phyloP scores from a whole-genome alignment of 2,888 invertebrate genomes.

The Eristalis intricaria region DNA sequence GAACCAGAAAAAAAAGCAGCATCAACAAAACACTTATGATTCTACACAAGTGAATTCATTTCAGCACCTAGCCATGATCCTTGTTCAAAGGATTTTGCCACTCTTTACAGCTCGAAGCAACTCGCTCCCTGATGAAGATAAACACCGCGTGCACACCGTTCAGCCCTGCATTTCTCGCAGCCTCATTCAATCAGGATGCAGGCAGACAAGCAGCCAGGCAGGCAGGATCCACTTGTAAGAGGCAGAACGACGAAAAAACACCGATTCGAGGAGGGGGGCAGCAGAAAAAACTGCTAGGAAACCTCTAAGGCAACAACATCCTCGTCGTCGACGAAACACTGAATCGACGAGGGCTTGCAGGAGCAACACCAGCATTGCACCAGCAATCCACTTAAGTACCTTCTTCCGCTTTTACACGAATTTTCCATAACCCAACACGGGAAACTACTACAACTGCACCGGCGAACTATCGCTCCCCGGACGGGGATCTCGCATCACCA shows the following conservation, averaged over 20 bases:
- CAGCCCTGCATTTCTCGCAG: conserved; percentile 8
- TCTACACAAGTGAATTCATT: conserved; percentile 58
- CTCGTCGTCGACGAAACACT: background rate
- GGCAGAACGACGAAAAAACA: background rate
- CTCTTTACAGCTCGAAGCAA: conserved; percentile 10
- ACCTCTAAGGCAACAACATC: conserved; percentile 15
- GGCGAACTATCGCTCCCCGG: background rate
- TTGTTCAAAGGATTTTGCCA: conserved; percentile 22
- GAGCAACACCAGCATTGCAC: conserved; percentile 36
- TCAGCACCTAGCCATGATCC: conserved; percentile 52
- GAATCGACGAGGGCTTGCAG: background rate
- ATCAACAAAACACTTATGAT: conserved; percentile 57
- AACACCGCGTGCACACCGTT: conserved; percentile 18
- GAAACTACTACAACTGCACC: background rate
- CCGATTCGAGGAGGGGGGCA: background rate
- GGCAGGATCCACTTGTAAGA: conserved; percentile 11
- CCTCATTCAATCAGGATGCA: conserved; percentile 9
- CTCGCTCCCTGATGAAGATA: conserved; percentile 45
- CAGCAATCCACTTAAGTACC: conserved; percentile 68
- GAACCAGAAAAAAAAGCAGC: conserved; percentile 1
- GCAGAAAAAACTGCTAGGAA: conserved; percentile 23
- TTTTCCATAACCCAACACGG: conserved; percentile 62
- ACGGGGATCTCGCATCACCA: background rate
- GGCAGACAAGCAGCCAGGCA: background rate
- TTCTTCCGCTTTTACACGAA: conserved; percentile 70